Evolutionary conservation across 2,797 vertebrate genomes (phyloP), one percentile per base, ranked within the genome.

Genomic region (Oreochromis mossambicus): DNA sequence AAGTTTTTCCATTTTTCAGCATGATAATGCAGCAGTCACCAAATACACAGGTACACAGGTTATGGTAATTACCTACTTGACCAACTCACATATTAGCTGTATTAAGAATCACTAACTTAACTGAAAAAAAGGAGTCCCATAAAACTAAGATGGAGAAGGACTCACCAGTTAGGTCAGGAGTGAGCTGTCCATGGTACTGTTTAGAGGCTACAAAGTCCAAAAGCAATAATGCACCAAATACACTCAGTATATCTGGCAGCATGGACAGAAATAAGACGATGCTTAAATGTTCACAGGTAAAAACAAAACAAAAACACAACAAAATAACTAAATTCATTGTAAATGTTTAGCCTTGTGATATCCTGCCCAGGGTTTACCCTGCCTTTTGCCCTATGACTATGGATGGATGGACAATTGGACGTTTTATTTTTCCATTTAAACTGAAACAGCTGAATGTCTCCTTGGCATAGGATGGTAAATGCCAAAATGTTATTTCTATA

Each of bases 131-230:
- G 4, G 56, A 89, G 36, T 61, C 68, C 68, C 82, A 89, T 32
- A 63, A 84, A 84, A 46, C 68, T 86, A 48, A 83, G 83, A 86
- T 87, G 77, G 29, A 78, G 38, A 38, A 38, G 9, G n/a, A 3
- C 9, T 51, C 5, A n/a, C 19, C n/a, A 21, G 21, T 19, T 78
- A 0, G 38, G 52, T 48, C n/a, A 68, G 50, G 61, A 75, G 83
- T 26, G 84, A 32, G 46, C 92, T 94, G 88, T 95, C 95, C 91
- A 24, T 93, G 94, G 94, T 94, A 83, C 95, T 94, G 91, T 94
- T 87, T 43, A 61, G 61, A 32, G 9, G 32, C 19, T 54, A 1
- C 3, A 2, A 54, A 41, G 26, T 12, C 77, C 15, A 43, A 78
- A 43, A 29, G 52, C 41, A 55, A 56, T 0, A 56, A 46, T 0